Percentiles rank a stretch among this genome's conserved stretches.
Conservation (phyloP, 2,113 vertebrate genomes). For the Eira barbara region DNA sequence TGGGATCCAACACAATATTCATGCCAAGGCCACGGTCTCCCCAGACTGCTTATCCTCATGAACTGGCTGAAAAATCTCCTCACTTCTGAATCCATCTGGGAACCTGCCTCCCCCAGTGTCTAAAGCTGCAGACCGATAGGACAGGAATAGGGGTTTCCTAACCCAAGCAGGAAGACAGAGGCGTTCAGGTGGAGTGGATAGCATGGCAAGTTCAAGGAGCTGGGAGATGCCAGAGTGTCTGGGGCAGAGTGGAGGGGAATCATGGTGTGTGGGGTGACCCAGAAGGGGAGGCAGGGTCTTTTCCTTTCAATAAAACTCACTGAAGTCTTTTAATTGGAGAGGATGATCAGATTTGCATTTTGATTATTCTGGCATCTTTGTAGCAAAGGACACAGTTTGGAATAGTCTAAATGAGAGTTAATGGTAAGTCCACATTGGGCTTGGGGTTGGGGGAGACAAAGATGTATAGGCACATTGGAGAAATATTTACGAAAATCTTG, state of each 20-base stretch:
- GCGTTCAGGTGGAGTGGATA: too few relatives aligned
- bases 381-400: neutral
- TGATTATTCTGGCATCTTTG: neutral
- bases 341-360: neutral
- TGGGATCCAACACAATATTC: neutral
- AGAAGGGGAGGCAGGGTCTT: neutral
- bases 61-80: neutral
- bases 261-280: neutral
- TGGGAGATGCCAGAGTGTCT: too few relatives aligned
- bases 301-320: neutral
- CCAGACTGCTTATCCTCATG: neutral
- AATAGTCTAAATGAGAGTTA: neutral
- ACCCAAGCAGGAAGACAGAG: neutral
- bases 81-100: neutral
- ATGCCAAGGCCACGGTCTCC: neutral
- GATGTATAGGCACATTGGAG: neutral
- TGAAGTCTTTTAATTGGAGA: neutral
- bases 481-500: neutral
- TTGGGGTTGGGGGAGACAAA: neutral
- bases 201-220: too few relatives aligned
- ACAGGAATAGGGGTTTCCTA: neutral
- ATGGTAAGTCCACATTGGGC: neutral
- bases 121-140: neutral
- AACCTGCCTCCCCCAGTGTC: neutral
- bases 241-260: neutral